Base-by-base conservation (phyloP, 2,888 invertebrate species). In the Myathropa florea region DNA sequence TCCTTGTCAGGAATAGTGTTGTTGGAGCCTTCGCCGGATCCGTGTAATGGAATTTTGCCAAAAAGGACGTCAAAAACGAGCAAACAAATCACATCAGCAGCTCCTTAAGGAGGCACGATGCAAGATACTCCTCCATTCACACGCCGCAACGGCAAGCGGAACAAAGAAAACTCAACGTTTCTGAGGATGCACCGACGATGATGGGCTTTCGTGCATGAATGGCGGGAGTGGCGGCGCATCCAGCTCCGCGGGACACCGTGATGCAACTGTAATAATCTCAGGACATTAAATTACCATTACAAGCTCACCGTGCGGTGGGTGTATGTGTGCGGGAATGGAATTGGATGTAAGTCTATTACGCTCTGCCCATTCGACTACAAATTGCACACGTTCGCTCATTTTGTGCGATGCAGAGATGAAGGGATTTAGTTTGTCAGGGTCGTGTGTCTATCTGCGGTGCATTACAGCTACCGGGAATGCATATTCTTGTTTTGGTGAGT, bases 281-380 rank as follows among this genome's bases (percentile, higher is more conserved):
- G 53, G 72, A 80, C 79, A 80, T 80, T 80, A 80, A 80, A 80
- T 80, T 72, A 72, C 65, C 79, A 80, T 80, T 80, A 72, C 30
- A 24, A 60, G 46, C 6, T 18, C n/a, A 18, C 46, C 46, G 21
- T 18, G 23, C 18, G 30, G 21, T 46, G 46, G 46, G 18, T 39
- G 39, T 0, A 1, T 39, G n/a, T 14, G 14, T 39, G 28, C 30
- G 59, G 10, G 21, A 3, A 59, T 57, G 59, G 14, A 46, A 72
- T 53, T 65, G 72, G 28, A 33, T 60, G 65, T 59, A 33, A 80
- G 59, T 53, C 79, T 53, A 67, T 72, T 72, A 65, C 28, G 39
- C 46, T 71, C 60, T 46, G 57, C 65, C 23, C 46, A 53, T 53
- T 80, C 65, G 72, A 26, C 72, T 64, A 53, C 46, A 63, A 79